A percentile compares a stretch with the other conserved stretches of the same genome.
These are phyloP conservation scores for Gavialis gangeticus DNA, from an alignment of 2,113 vertebrate genomes.

Conservation along the genomic window DNA sequence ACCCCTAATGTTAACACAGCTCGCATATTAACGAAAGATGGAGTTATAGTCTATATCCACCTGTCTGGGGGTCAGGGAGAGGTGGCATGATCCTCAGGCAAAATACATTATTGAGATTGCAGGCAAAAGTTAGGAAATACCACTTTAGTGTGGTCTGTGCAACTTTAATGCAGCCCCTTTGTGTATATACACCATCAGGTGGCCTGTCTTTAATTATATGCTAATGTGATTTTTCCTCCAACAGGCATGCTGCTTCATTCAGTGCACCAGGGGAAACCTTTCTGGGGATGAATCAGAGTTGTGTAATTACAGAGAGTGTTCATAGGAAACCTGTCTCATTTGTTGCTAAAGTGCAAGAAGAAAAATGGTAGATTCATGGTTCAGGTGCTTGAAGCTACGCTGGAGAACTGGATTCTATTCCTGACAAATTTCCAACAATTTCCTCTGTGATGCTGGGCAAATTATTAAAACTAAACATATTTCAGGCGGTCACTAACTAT, in stretches of 20 bases:
- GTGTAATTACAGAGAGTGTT: background rate
- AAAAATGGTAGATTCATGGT: no score
- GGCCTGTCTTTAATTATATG: background rate
- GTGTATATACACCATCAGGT: background rate
- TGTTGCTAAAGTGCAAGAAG: no score
- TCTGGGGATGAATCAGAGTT: conserved; percentile 36
- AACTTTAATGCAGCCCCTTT: background rate
- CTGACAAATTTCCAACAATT: no score
- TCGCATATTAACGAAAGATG: no score
- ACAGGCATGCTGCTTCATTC: conserved; percentile 21
- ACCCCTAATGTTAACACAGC: no score
- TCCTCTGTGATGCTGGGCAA: conserved; percentile 29
- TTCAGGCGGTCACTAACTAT: conserved; percentile 57
- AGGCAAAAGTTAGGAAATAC: background rate
- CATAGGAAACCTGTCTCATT: no score
- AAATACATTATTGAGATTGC: background rate
- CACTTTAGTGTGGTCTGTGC: background rate
- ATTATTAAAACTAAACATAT: conserved; percentile 48
- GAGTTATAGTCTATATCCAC: background rate
- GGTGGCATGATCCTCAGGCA: background rate
- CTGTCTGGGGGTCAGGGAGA: no score
- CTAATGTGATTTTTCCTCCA: conserved; percentile 30
- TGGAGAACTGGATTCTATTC: no score
- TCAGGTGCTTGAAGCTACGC: no score
- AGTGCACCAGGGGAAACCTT: conserved; percentile 26